phyloP scores from a whole-genome alignment of 2,113 vertebrate genomes.

The Phodopus roborovskii region DNA sequence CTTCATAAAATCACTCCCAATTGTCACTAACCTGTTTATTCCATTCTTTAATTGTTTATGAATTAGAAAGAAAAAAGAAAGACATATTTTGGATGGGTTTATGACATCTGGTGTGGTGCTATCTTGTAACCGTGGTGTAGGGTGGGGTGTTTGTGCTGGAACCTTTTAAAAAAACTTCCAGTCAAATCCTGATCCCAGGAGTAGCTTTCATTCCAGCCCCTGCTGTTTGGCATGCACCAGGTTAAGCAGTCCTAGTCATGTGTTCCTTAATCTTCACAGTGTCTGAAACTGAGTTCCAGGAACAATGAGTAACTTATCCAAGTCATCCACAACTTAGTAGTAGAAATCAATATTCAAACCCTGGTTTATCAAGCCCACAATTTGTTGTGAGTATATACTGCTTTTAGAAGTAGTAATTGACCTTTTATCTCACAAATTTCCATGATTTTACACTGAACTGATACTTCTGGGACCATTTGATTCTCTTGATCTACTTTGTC shows the following conservation, averaged over 20 bases:
- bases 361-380: background rate
- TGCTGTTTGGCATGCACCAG: background rate
- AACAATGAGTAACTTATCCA: background rate
- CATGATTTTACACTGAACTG: background rate
- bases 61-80: background rate
- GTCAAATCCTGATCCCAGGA: background rate
- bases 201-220: background rate
- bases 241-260: background rate
- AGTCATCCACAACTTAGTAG: background rate
- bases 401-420: background rate
- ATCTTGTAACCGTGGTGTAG: background rate
- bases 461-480: background rate
- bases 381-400: background rate
- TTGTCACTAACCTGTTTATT: constrained; percentile 40
- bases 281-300: background rate
- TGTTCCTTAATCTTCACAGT: background rate
- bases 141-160: background rate
- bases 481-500: background rate
- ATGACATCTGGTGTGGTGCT: background rate
- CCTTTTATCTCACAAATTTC: background rate
- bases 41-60: background rate
- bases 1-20: background rate
- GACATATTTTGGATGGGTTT: background rate
- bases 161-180: background rate
- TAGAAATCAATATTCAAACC: background rate